Evolutionary conservation across 2,888 invertebrate genomes (phyloP).

Genomic region (Orthosia incerta): DNA sequence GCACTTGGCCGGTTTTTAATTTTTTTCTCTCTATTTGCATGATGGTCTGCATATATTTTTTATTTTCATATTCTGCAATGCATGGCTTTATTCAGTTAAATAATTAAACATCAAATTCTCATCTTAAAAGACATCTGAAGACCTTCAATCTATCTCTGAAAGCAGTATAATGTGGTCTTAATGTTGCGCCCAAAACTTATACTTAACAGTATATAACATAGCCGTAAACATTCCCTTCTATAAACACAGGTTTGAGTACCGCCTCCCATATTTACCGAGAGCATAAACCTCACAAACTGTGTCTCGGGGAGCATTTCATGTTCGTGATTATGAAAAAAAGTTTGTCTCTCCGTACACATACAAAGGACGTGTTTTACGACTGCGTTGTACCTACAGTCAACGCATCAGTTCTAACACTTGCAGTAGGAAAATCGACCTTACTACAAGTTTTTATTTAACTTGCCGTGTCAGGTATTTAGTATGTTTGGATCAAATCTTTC

Average conservation of each 20-base stretch:
- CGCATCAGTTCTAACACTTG: not conserved
- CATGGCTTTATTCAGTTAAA: no score
- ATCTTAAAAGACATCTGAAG: not conserved
- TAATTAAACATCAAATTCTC: no score
- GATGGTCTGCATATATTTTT: no score
- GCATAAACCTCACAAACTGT: slow-evolving; percentile 35
- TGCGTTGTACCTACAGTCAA: slow-evolving; percentile 13
- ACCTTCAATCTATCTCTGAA: not conserved
- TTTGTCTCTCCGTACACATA: slow-evolving; percentile 39
- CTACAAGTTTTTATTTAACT: no score
- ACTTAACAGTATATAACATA: not conserved
- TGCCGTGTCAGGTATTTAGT: no score
- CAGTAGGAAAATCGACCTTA: not conserved
- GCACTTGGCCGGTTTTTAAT: no score
- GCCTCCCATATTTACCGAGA: slow-evolving; percentile 29
- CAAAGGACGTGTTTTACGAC: slow-evolving; percentile 53
- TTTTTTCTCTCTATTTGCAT: no score
- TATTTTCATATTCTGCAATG: no score
- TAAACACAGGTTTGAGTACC: slow-evolving; percentile 12
- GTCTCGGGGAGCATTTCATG: slow-evolving; percentile 46
- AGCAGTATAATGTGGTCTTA: not conserved
- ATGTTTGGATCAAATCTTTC: no score
- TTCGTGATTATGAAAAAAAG: slow-evolving; percentile 60
- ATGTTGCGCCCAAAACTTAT: not conserved
- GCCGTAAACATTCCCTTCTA: not conserved